These are phyloP conservation scores for Galago senegalensis DNA, from an alignment of 2,797 vertebrate genomes.

Conservation along the genomic window DNA sequence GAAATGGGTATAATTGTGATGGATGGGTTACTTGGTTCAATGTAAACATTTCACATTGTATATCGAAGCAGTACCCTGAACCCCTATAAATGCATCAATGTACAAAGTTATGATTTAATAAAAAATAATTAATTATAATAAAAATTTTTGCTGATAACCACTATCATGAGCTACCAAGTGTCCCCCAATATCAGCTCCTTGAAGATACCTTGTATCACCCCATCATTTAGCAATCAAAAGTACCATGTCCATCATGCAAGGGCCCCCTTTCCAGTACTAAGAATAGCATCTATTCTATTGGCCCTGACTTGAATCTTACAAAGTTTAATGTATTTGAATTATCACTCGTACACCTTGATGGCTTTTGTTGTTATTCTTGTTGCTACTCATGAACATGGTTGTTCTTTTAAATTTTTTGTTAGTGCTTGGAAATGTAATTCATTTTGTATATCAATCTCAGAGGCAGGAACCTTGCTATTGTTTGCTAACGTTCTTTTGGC, in stretches of 20 bases:
- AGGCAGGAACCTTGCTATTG: background rate
- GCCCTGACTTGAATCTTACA: background rate
- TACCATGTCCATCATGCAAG: accelerated
- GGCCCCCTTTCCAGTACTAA: background rate
- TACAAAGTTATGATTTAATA: too few species aligned
- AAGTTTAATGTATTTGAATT: background rate
- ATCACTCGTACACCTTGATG: background rate
- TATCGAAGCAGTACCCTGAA: too few species aligned
- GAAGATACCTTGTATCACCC: background rate
- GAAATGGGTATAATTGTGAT: too few species aligned
- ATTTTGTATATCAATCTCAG: background rate
- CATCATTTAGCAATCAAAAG: background rate
- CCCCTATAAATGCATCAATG: too few species aligned
- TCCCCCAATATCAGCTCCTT: background rate
- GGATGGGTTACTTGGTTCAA: too few species aligned
- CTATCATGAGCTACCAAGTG: background rate
- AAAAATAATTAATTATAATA: too few species aligned
- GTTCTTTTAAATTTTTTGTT: background rate
- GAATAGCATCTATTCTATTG: background rate
- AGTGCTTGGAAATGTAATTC: background rate
- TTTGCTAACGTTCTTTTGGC: background rate
- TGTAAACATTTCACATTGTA: too few species aligned
- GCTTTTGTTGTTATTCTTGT: background rate
- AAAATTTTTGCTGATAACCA: background rate
- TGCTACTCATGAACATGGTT: background rate